A percentile compares a stretch with the other conserved stretches of the same genome.
phyloP scores from a whole-genome alignment of 92 coral and sea anemone species.

The Epizoanthus ramosus region DNA sequence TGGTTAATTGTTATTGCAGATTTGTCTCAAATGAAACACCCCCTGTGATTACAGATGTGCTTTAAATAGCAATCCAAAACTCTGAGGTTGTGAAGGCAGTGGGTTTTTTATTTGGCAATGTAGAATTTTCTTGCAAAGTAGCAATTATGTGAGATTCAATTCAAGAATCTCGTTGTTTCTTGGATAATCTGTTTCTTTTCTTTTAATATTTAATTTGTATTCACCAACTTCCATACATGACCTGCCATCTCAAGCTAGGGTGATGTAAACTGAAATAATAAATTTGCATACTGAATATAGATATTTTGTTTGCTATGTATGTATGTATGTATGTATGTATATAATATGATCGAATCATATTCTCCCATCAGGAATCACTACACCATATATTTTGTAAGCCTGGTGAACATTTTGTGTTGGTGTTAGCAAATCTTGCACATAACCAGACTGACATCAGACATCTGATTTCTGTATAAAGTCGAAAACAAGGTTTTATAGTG shows the following conservation, averaged over 20 bases:
- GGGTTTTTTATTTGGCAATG: background rate
- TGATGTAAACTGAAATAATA: background rate
- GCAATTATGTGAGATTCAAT: conserved; percentile 8
- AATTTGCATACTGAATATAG: conserved; percentile 1
- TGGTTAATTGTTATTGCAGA: background rate
- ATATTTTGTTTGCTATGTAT: background rate
- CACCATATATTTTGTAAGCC: background rate
- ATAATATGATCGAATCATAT: too few species aligned
- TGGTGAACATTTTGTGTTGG: background rate
- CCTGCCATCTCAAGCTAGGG: conserved; percentile 35
- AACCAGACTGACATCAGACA: too few species aligned
- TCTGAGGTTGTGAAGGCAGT: background rate
- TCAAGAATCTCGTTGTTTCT: conserved; percentile 19
- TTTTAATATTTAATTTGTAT: conserved; percentile 51
- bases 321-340: background rate
- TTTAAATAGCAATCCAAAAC: background rate
- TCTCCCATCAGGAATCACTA: background rate
- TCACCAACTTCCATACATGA: conserved; percentile 37
- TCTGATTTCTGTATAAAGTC: too few species aligned
- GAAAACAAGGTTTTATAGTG: too few species aligned
- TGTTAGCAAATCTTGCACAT: background rate
- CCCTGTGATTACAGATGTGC: background rate
- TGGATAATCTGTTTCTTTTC: conserved; percentile 42
- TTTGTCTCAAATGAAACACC: background rate
- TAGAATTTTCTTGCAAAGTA: background rate